phyloP scores from a whole-genome alignment of 1,140 invertebrate species.

The Oreohelix idahoensis region DNA sequence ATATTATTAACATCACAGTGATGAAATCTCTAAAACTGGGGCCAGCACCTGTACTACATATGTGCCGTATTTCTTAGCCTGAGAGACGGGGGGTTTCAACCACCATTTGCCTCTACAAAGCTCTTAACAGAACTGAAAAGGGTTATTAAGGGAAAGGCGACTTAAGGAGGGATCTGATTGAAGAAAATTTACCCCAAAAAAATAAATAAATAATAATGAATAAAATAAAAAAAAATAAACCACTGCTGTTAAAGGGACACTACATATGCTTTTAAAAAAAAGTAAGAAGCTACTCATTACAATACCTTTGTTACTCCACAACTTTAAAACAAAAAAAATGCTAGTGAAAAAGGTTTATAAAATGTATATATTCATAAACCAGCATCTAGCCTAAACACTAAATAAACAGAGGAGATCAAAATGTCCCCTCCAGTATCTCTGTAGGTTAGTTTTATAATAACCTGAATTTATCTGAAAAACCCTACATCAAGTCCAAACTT shows the following conservation, averaged over 20 bases:
- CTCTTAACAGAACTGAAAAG: neutral
- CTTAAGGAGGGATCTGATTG: neutral
- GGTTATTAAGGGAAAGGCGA: neutral
- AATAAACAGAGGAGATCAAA: neutral
- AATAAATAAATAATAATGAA: too few relatives aligned
- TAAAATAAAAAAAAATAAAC: neutral
- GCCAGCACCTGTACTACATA: neutral
- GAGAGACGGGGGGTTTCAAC: neutral
- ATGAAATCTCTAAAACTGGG: neutral
- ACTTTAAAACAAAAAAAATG: too few relatives aligned
- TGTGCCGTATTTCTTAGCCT: neutral
- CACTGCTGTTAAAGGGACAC: neutral
- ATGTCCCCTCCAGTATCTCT: neutral
- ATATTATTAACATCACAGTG: neutral
- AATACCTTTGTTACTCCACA: too few relatives aligned
- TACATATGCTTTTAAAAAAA: too few relatives aligned
- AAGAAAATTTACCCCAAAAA: too few relatives aligned
- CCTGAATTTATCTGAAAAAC: neutral
- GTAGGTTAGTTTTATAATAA: neutral
- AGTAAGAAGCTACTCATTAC: too few relatives aligned
- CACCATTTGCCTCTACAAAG: neutral
- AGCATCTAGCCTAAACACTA: neutral
- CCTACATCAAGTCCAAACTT: neutral
- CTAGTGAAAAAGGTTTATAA: too few relatives aligned
- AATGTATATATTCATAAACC: too few relatives aligned